phyloP scores from a whole-genome alignment of 2,888 invertebrate species.

The Pammene aurita region DNA sequence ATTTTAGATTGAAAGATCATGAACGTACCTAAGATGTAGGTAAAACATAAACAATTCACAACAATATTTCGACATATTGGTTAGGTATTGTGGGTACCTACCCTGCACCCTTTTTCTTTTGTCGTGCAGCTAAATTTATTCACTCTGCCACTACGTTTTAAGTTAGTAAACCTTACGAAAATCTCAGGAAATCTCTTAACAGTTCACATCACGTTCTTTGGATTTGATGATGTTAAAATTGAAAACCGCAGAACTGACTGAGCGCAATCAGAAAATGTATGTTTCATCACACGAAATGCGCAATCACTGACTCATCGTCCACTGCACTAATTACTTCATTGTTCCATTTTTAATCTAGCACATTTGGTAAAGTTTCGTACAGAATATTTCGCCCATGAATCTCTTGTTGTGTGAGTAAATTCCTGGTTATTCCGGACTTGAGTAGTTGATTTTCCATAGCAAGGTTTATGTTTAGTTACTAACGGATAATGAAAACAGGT shows the following conservation, averaged over 20 bases:
- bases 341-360: constrained; percentile 29
- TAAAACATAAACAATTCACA: too few relatives aligned
- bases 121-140: too few relatives aligned
- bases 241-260: not conserved
- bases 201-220: not conserved
- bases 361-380: constrained; percentile 10
- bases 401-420: not conserved
- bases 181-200: not conserved
- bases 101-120: too few relatives aligned
- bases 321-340: constrained; percentile 27
- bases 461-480: too few relatives aligned
- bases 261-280: constrained; percentile 8
- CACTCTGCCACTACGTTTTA: too few relatives aligned
- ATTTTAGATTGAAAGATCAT: too few relatives aligned
- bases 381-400: not conserved
- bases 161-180: not conserved
- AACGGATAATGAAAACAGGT: too few relatives aligned
- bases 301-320: constrained; percentile 12
- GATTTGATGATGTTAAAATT: constrained; percentile 1
- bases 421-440: not conserved
- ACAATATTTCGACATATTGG: too few relatives aligned
- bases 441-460: too few relatives aligned
- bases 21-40: too few relatives aligned
- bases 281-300: constrained; percentile 21
- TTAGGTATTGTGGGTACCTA: too few relatives aligned